A percentile compares a stretch with the other conserved stretches of the same genome.
Conservation (phyloP, 2,888 invertebrate genomes). For the Ellobium chinense region DNA sequence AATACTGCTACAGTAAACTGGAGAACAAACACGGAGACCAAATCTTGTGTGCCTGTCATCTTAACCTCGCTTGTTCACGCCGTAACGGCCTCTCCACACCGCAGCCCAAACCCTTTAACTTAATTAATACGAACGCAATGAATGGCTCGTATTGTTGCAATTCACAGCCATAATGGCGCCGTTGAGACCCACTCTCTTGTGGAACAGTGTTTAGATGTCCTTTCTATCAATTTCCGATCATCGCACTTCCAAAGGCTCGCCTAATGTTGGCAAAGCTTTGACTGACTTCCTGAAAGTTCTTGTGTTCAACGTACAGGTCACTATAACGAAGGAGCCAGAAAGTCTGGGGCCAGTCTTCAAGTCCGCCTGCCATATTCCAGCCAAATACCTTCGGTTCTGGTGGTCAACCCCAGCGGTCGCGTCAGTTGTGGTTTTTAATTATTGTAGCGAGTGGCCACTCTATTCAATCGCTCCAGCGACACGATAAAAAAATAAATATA, state of each 20-base stretch:
- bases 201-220: background rate
- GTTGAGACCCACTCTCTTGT: background rate
- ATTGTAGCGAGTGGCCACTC: no score
- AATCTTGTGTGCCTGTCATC: background rate
- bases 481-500: background rate
- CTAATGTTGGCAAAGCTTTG: background rate
- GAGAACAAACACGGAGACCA: background rate
- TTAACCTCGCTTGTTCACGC: background rate
- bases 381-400: no score
- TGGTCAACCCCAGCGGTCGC: no score
- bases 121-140: background rate
- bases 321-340: background rate
- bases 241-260: background rate
- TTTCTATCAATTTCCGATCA: background rate
- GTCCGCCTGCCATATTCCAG: no score
- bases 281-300: background rate
- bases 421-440: no score
- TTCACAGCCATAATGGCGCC: background rate
- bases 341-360: background rate
- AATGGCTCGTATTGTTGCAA: background rate
- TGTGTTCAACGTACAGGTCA: background rate
- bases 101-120: background rate
- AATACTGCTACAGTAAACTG: background rate
- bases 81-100: background rate
- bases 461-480: no score